phyloP scores from a whole-genome alignment of 1,140 invertebrate genomes.

The Diabrotica undecimpunctata region DNA sequence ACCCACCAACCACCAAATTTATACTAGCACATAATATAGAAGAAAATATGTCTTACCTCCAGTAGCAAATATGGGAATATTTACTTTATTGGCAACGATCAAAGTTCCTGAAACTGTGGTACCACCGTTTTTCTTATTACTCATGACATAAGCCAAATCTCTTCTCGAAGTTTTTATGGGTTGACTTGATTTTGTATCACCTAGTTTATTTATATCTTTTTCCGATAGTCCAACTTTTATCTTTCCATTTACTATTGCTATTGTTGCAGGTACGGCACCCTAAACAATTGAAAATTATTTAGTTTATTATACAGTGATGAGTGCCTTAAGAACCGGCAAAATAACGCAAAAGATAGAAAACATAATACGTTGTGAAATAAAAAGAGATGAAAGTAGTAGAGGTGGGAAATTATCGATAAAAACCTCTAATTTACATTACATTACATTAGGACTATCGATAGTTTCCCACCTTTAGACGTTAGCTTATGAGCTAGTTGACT shows the following conservation, averaged over 20 bases:
- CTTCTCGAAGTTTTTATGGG: conserved; percentile 78
- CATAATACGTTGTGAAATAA: no score
- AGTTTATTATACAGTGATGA: no score
- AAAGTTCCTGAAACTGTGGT: conserved; percentile 97
- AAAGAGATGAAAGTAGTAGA: no score
- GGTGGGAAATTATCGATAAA: no score
- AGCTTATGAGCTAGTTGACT: no score
- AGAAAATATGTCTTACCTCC: conserved; percentile 53
- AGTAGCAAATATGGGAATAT: conserved; percentile 93
- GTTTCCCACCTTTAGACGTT: no score
- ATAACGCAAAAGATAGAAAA: no score
- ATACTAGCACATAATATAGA: no score
- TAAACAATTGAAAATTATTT: conserved; percentile 41
- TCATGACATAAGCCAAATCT: conserved; percentile 77
- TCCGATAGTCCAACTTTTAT: conserved; percentile 75
- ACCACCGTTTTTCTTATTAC: conserved; percentile 76
- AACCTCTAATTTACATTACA: no score
- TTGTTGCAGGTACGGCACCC: conserved; percentile 90
- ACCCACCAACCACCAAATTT: no score
- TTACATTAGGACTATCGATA: no score
- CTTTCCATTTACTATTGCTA: conserved; percentile 82
- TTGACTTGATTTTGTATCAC: conserved; percentile 49
- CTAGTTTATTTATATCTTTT: conserved; percentile 62
- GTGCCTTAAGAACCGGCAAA: no score
- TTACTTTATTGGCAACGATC: conserved; percentile 72